A percentile compares a stretch with the other conserved stretches of the same genome.
phyloP scores from a whole-genome alignment of 2,113 vertebrate genomes.

The Paracanthobrama guichenoti region DNA sequence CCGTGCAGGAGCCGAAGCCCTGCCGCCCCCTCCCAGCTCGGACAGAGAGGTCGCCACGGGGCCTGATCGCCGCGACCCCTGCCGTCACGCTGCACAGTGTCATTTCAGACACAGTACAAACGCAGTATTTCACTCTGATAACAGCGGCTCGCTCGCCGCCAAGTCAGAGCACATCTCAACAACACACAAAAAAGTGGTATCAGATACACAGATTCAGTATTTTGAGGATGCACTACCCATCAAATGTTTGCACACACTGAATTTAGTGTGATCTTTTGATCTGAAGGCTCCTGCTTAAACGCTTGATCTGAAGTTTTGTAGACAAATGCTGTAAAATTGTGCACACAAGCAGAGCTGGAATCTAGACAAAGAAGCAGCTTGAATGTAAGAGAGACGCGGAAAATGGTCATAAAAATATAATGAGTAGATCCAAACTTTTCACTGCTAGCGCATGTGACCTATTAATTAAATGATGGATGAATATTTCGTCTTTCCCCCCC shows the following conservation, averaged over 20 bases:
- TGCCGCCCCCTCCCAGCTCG: not conserved
- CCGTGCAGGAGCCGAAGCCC: constrained; percentile 34
- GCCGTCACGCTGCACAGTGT: constrained; percentile 17
- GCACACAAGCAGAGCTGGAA: not conserved
- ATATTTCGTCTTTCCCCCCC: not conserved
- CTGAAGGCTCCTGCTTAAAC: not conserved
- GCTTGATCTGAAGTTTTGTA: not conserved
- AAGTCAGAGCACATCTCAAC: not conserved
- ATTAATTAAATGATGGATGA: not conserved
- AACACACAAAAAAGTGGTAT: not conserved
- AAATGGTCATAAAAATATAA: not conserved
- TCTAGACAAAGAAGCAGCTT: not conserved
- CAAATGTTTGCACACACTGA: not conserved
- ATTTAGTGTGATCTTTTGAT: not conserved
- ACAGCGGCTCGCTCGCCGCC: constrained; percentile 5
- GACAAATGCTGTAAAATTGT: not conserved
- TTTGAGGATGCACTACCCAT: not conserved
- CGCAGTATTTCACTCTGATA: constrained; percentile 4
- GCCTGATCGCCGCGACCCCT: not conserved
- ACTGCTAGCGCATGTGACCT: not conserved
- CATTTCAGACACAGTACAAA: constrained; percentile 18
- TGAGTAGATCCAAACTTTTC: not conserved
- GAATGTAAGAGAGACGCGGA: not conserved
- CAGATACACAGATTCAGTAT: not conserved
- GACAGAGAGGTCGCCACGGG: constrained; percentile 30